phyloP scores from a whole-genome alignment of 2,888 invertebrate genomes.

The Macrosoma leucophasiata region DNA sequence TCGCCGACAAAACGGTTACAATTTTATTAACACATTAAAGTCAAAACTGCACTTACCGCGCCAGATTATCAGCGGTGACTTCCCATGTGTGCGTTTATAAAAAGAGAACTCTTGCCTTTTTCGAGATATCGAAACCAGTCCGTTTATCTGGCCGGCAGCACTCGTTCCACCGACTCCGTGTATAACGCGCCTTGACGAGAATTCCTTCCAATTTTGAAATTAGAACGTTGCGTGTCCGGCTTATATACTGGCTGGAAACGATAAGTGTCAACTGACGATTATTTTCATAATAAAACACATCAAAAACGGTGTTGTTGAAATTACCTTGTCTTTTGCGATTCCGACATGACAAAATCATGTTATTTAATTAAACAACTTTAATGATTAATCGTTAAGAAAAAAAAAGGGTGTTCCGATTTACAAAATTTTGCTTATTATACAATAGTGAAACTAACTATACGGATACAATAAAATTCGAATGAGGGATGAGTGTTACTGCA shows the following conservation, averaged over 20 bases:
- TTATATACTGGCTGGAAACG: not conserved
- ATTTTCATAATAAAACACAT: not conserved
- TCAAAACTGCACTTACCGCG: slow-evolving; percentile 70
- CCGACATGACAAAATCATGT: too few species aligned
- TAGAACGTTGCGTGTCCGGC: slow-evolving; percentile 38
- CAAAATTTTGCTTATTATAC: too few species aligned
- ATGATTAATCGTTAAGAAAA: too few species aligned
- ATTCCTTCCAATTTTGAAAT: slow-evolving; percentile 52
- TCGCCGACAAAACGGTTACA: slow-evolving; percentile 68
- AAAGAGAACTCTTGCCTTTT: slow-evolving; percentile 47
- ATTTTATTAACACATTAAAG: slow-evolving; percentile 74
- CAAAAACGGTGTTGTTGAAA: too few species aligned
- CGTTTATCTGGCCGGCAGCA: slow-evolving; percentile 54
- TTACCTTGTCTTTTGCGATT: too few species aligned
- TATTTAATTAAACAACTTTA: too few species aligned
- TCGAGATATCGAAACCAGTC: slow-evolving; percentile 67
- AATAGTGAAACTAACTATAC: too few species aligned
- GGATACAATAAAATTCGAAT: too few species aligned
- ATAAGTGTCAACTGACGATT: not conserved
- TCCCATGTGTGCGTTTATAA: slow-evolving; percentile 56
- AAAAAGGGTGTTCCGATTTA: too few species aligned
- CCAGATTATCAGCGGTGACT: slow-evolving; percentile 67
- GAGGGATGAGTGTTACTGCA: too few species aligned
- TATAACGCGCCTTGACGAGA: slow-evolving; percentile 37
- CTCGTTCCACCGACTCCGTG: slow-evolving; percentile 32